Percentiles rank a stretch among this genome's conserved stretches.
phyloP scores from a whole-genome alignment of 1,140 invertebrate genomes.

The Drosophila pruinosa region DNA sequence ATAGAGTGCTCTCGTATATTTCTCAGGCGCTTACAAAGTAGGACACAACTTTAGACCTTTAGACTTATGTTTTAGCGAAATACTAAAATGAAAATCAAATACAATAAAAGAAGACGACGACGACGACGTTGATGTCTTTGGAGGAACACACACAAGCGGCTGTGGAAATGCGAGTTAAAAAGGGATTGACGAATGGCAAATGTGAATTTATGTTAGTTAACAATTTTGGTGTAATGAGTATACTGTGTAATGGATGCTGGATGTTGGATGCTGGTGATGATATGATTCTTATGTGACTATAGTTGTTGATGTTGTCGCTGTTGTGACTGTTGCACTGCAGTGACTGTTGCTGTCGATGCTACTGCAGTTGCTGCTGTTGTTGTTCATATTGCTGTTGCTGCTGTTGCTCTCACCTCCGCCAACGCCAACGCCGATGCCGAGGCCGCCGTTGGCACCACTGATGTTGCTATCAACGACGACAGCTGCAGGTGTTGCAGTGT shows the following conservation, averaged over 20 bases:
- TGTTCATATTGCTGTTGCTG: constrained; percentile 51
- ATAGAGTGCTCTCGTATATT: constrained; percentile 69
- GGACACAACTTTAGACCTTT: constrained; percentile 47
- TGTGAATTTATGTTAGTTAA: constrained; percentile 19
- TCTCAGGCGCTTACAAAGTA: constrained; percentile 61
- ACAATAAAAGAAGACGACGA: constrained; percentile 14
- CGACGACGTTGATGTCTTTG: constrained; percentile 16
- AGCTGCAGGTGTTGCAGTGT: constrained; percentile 17
- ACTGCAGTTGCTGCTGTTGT: constrained; percentile 27
- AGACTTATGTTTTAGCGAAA: constrained; percentile 33
- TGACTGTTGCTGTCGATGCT: constrained; percentile 45
- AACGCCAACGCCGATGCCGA: constrained; percentile 14
- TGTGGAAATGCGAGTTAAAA: constrained; percentile 10
- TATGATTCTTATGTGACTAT: constrained; percentile 39
- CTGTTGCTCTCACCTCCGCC: constrained; percentile 64
- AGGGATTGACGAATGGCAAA: constrained; percentile 10
- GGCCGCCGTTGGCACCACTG: constrained; percentile 7
- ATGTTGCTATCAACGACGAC: not conserved
- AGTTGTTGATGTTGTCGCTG: constrained; percentile 28
- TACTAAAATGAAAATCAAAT: constrained; percentile 11
- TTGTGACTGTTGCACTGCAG: constrained; percentile 24
- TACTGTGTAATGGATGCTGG: constrained; percentile 9
- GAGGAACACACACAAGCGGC: constrained; percentile 28
- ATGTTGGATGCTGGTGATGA: constrained; percentile 12
- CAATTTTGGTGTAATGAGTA: not conserved